These are phyloP conservation scores for Leptothorax acervorum DNA, from an alignment of 2,888 invertebrate species.

Conservation along the genomic window DNA sequence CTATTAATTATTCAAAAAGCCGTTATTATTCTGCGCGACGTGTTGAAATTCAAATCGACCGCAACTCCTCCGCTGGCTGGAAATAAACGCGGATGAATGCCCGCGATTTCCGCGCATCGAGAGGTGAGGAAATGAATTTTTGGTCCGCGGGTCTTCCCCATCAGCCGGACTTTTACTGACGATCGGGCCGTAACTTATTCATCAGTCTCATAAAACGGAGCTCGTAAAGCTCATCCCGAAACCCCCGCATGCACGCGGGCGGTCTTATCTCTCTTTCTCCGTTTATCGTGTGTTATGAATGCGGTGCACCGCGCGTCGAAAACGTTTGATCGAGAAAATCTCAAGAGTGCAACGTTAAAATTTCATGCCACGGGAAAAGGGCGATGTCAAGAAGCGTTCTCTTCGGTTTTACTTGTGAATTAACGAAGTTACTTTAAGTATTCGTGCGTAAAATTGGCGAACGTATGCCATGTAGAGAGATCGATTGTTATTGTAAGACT, in stretches of 20 bases:
- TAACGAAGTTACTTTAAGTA: background rate
- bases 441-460: background rate
- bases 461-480: background rate
- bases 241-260: background rate
- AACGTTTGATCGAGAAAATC: background rate
- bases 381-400: background rate
- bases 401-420: background rate
- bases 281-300: conserved; percentile 22
- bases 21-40: background rate
- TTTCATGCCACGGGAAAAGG: background rate
- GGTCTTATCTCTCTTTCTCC: background rate
- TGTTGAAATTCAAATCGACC: conserved; percentile 38
- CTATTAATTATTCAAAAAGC: conserved; percentile 47
- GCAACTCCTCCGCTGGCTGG: background rate
- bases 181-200: conserved; percentile 74
- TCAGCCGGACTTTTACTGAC: conserved; percentile 51
- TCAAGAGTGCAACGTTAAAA: conserved; percentile 26
- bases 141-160: conserved; percentile 62
- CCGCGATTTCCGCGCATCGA: conserved; percentile 14
- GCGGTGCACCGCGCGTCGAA: conserved; percentile 5
- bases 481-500: conserved; percentile 1
- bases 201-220: conserved; percentile 72
- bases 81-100: conserved; percentile 56
- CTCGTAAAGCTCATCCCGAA: conserved; percentile 68
- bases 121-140: conserved; percentile 70